These are phyloP conservation scores for Acanthosepion lycidas DNA, from an alignment of 2,888 invertebrate species.

Conservation along the genomic window DNA sequence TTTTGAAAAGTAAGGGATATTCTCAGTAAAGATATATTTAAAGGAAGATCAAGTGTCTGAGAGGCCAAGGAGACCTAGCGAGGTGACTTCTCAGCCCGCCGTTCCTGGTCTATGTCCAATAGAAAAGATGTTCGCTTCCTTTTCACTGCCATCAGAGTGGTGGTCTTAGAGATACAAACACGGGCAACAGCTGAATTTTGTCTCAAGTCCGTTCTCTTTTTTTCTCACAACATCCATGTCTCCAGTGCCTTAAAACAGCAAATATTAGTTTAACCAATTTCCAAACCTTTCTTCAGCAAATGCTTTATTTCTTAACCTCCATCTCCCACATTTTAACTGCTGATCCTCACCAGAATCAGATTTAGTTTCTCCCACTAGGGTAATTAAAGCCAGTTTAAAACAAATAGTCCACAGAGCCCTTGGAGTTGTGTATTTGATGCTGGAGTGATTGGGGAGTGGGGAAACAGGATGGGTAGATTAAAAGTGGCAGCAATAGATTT, in stretches of 20 bases:
- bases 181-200: background rate
- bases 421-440: background rate
- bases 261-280: conserved; percentile 46
- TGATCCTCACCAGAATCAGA: background rate
- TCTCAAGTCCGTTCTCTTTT: background rate
- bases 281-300: background rate
- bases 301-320: background rate
- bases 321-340: background rate
- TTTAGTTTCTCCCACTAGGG: background rate
- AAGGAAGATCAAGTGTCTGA: background rate
- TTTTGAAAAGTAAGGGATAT: background rate
- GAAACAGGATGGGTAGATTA: background rate
- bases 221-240: conserved; percentile 24
- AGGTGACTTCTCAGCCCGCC: background rate
- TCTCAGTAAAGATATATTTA: background rate
- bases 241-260: conserved; percentile 20
- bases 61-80: background rate
- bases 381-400: background rate
- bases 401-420: background rate
- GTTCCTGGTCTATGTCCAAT: background rate
- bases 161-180: conserved; percentile 33
- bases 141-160: background rate
- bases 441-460: background rate
- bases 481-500: background rate
- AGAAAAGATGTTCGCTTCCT: background rate